Evolutionary conservation across 2,888 invertebrate genomes (phyloP), one percentile per base, ranked within the genome.

Genomic region (Nemotelus pantherinus): DNA sequence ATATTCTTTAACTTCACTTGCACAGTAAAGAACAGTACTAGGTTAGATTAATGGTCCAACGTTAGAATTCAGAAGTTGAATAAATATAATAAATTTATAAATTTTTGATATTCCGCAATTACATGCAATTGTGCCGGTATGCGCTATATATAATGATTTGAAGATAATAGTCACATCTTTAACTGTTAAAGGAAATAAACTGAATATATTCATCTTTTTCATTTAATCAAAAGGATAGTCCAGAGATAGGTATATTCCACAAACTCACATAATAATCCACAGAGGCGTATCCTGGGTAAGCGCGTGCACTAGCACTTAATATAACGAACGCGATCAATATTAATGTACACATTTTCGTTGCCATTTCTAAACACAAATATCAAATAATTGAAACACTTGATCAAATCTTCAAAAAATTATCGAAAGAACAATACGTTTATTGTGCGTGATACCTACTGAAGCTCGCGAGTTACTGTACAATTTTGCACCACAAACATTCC

Each of bases 241-340:
- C 25, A 25, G 25, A 25, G 25, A 25, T 1, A 25, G 25, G 25
- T 25, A 25, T 25, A 25, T 25, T 25, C 25, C 25, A 25, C 64
- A 44, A 48, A 88, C 91, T 90, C 88, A 92, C 91, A 86, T 91
- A 90, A 86, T 91, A 91, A 85, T 90, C 90, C 79, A 90, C 88
- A 80, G 85, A 85, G 68, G 88, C 88, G 80, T 88, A 89, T 82
- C 86, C 87, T 79, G 88, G 89, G 80, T 83, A 83, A 65, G 87
- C 86, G 65, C 83, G 79, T 47, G 83, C 83, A 65, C 81, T 82
- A 79, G 81, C 81, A 83, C 84, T 82, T 83, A 83, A 85, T 80
- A 87, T 80, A 55, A 83, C 83, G 81, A 87, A 78, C 65, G 83
- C 82, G 67, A 87, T 39, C 77, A 80, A 45, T 55, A 81, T n/a